Conservation (phyloP, 2,797 vertebrate species). For the Myotis vivesi region DNA sequence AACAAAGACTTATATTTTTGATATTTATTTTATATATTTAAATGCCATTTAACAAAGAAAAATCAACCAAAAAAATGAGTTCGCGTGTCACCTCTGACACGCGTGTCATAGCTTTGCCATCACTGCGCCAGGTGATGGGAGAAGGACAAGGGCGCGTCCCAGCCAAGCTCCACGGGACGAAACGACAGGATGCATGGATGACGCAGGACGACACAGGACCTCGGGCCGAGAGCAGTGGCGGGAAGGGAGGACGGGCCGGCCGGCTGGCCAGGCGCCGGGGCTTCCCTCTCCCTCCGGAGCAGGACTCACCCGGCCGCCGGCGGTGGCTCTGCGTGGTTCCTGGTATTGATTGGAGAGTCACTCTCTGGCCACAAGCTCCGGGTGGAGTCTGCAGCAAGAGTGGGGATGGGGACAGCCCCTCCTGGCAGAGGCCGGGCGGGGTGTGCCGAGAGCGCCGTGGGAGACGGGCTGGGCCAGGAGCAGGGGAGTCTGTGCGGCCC, state of each 20-base stretch:
- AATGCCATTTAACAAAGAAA: too few relatives aligned
- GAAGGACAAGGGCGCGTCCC: too few relatives aligned
- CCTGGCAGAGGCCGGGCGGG: rapidly evolving
- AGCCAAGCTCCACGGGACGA: rapidly evolving
- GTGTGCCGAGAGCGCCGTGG: rapidly evolving
- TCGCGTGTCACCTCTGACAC: too few relatives aligned
- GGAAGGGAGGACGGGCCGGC: neutral
- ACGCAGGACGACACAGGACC: too few relatives aligned
- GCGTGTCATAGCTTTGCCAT: too few relatives aligned
- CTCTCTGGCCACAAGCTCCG: neutral
- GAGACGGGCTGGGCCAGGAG: neutral
- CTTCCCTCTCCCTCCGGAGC: neutral
- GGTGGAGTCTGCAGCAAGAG: neutral
- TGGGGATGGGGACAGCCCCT: too few relatives aligned
- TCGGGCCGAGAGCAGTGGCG: rapidly evolving
- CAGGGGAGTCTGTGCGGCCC: rapidly evolving
- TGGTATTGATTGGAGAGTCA: conserved; percentile 36
- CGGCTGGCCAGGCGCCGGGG: rapidly evolving
- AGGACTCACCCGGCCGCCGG: neutral
- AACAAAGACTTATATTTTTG: too few relatives aligned
- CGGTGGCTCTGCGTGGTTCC: neutral
- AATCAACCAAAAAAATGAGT: too few relatives aligned
- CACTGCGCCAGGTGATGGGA: too few relatives aligned
- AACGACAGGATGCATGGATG: rapidly evolving
- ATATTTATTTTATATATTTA: too few relatives aligned